phyloP scores from a whole-genome alignment of 1,140 invertebrate species.

The Bradynema listronoti region DNA sequence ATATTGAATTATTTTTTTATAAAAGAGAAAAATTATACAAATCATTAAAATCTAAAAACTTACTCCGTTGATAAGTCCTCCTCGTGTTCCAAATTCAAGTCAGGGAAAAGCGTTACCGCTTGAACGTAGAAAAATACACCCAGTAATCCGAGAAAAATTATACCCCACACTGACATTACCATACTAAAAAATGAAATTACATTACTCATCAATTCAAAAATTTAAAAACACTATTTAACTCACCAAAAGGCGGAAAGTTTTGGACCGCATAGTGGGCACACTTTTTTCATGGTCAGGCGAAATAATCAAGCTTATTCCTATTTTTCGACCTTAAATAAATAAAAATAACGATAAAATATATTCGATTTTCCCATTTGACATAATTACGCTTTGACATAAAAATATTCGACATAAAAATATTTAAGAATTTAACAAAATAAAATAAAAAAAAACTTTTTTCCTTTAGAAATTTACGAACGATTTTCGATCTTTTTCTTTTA shows the following conservation, averaged over 20 bases:
- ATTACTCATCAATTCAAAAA: slow-evolving; percentile 2
- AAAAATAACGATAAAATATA: too few species aligned
- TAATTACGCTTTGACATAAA: too few species aligned
- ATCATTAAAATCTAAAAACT: slow-evolving; percentile 6
- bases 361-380: too few species aligned
- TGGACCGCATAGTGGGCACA: slow-evolving; percentile 55
- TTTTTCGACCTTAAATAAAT: slow-evolving; percentile 5
- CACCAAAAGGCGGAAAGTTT: slow-evolving; percentile 58
- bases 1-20: background rate
- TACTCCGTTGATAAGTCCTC: slow-evolving; percentile 20
- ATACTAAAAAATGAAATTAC: slow-evolving; percentile 41
- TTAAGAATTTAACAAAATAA: too few species aligned
- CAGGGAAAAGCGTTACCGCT: slow-evolving; percentile 55
- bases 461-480: too few species aligned
- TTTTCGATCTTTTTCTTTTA: slow-evolving; percentile 22
- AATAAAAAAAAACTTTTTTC: too few species aligned
- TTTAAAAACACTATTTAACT: slow-evolving; percentile 12
- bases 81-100: slow-evolving; percentile 45
- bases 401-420: too few species aligned
- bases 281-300: slow-evolving; percentile 42
- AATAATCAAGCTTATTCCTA: too few species aligned
- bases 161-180: slow-evolving; percentile 57
- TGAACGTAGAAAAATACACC: slow-evolving; percentile 55
- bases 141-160: slow-evolving; percentile 54
- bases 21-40: background rate